Evolutionary conservation across 1,140 invertebrate species (phyloP).

Genomic region (Hormaphis cornu): DNA sequence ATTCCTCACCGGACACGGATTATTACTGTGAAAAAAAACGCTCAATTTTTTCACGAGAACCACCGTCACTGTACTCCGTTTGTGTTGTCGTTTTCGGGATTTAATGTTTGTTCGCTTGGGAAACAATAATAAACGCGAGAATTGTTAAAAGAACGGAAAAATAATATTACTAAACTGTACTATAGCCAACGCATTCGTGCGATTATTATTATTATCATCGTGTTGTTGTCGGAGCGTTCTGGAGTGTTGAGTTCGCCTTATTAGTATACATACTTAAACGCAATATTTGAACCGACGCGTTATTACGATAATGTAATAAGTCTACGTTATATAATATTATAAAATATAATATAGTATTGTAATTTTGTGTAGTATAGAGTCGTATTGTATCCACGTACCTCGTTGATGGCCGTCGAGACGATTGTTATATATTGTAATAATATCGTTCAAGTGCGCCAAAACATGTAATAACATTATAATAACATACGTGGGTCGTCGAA

Average conservation of each 20-base stretch:
- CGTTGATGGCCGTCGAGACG: not conserved
- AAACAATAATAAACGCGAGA: no score
- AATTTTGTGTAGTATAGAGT: conserved; percentile 7
- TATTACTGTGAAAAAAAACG: no score
- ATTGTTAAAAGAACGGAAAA: no score
- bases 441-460: conserved; percentile 7
- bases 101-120: no score
- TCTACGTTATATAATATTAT: not conserved
- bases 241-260: conserved; percentile 14
- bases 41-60: no score
- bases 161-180: not conserved
- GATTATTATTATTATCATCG: not conserved
- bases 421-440: no score
- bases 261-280: conserved; percentile 21
- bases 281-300: not conserved
- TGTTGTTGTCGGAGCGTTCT: not conserved
- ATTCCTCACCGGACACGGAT: no score
- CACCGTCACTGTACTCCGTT: no score
- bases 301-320: not conserved
- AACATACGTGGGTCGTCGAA: not conserved
- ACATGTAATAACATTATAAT: no score
- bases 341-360: not conserved
- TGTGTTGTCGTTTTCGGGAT: no score
- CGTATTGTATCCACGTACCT: not conserved
- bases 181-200: not conserved